phyloP scores from a whole-genome alignment of 2,888 invertebrate genomes.

The Clunio marinus region DNA sequence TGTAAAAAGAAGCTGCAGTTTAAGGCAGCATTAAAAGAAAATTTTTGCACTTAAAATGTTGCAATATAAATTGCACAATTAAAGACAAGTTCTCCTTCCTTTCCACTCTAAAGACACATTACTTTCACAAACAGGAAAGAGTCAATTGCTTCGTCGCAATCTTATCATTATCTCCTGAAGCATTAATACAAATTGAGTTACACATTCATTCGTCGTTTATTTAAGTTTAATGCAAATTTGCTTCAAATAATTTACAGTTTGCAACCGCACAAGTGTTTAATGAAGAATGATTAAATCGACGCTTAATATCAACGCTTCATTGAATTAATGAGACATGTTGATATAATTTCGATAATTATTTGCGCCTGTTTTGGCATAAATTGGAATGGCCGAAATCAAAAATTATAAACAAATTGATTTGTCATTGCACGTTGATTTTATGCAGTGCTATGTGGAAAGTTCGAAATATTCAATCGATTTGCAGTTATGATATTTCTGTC shows the following conservation, averaged over 20 bases:
- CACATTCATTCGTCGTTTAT: neutral
- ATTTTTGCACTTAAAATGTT: no score
- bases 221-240: neutral
- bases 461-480: neutral
- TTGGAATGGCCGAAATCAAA: neutral
- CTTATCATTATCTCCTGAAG: neutral
- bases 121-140: neutral
- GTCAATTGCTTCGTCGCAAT: neutral
- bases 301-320: slow-evolving; percentile 33
- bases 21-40: no score
- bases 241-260: neutral
- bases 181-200: neutral
- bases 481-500: slow-evolving; percentile 2
- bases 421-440: neutral
- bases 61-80: neutral
- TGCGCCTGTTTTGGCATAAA: slow-evolving; percentile 26
- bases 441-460: neutral
- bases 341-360: slow-evolving; percentile 29
- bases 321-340: slow-evolving; percentile 33
- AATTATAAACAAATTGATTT: neutral
- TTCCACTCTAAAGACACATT: neutral
- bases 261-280: neutral
- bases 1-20: no score
- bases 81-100: neutral
- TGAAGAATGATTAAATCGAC: slow-evolving; percentile 5